Percentiles rank a stretch among this genome's conserved stretches.
phyloP scores from a whole-genome alignment of 2,797 vertebrate species.

The Cygnus olor region DNA sequence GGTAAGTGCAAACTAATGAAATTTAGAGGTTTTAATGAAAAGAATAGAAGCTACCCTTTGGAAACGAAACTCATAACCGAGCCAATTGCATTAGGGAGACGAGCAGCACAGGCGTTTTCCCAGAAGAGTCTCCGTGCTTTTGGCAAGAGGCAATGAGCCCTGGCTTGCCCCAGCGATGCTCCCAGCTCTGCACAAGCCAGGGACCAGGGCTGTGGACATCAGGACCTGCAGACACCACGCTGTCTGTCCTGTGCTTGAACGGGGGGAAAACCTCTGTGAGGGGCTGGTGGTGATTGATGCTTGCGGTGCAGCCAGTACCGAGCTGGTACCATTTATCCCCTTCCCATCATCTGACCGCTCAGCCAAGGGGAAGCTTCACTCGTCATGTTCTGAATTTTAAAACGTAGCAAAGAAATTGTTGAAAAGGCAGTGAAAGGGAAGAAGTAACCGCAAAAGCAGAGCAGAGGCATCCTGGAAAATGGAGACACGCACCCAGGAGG shows the following conservation, averaged over 20 bases:
- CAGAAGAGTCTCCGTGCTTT: neutral
- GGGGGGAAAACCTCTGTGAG: rapidly evolving
- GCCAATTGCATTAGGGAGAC: neutral
- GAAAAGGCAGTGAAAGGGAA: neutral
- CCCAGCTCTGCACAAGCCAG: neutral
- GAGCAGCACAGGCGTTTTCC: neutral
- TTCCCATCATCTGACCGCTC: neutral
- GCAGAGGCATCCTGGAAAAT: neutral
- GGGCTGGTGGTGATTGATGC: neutral
- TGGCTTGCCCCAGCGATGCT: neutral
- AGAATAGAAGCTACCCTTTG: slow-evolving; percentile 9
- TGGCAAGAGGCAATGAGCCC: neutral
- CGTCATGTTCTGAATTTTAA: neutral
- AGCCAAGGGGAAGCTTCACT: neutral
- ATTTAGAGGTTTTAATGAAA: slow-evolving; percentile 50
- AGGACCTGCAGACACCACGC: neutral
- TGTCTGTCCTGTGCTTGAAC: neutral
- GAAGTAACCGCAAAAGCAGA: neutral
- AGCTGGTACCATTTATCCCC: neutral
- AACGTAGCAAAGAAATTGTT: neutral
- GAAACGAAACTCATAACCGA: neutral
- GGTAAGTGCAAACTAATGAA: slow-evolving; percentile 73
- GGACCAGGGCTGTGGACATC: neutral
- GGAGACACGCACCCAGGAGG: neutral
- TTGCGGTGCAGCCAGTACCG: neutral